Conservation (phyloP, 2,888 invertebrate genomes). For the Euclidia mi region DNA sequence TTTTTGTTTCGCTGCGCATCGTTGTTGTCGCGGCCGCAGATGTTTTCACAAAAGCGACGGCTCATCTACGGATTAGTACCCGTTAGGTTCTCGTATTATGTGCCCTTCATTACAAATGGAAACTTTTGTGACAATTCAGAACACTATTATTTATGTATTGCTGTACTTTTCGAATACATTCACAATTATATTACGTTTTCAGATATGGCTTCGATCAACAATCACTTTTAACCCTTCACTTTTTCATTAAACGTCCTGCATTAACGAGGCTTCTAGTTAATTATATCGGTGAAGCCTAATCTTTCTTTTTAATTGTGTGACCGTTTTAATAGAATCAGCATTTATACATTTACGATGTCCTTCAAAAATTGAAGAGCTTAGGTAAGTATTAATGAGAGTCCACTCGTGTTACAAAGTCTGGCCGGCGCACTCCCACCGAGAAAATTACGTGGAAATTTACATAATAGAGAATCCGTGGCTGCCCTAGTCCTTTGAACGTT, state of each 20-base stretch:
- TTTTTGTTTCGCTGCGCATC: conserved; percentile 81
- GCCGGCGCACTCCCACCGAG: conserved; percentile 78
- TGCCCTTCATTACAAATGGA: conserved; percentile 74
- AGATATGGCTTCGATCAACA: conserved; percentile 6
- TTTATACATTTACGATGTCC: conserved; percentile 58
- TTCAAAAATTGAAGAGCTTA: conserved; percentile 74
- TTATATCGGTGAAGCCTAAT: conserved; percentile 19
- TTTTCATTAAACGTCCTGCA: conserved; percentile 12
- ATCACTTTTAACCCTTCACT: conserved; percentile 15
- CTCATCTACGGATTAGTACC: conserved; percentile 88
- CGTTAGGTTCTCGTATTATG: conserved; percentile 82
- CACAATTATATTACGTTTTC: neutral
- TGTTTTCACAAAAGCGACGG: conserved; percentile 79
- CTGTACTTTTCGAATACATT: conserved; percentile 27
- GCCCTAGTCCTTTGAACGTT: conserved; percentile 86
- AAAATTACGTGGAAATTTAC: conserved; percentile 88
- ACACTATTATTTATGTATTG: conserved; percentile 55
- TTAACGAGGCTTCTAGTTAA: conserved; percentile 27
- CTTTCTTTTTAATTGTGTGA: conserved; percentile 36
- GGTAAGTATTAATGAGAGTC: conserved; percentile 84
- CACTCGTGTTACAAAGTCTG: conserved; percentile 85
- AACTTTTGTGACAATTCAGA: conserved; percentile 63
- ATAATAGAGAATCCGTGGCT: conserved; percentile 89
- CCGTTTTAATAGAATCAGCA: conserved; percentile 35
- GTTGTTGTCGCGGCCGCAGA: conserved; percentile 80